Conservation (phyloP, 2,888 invertebrate genomes). For the Petrolisthes manimaculis region DNA sequence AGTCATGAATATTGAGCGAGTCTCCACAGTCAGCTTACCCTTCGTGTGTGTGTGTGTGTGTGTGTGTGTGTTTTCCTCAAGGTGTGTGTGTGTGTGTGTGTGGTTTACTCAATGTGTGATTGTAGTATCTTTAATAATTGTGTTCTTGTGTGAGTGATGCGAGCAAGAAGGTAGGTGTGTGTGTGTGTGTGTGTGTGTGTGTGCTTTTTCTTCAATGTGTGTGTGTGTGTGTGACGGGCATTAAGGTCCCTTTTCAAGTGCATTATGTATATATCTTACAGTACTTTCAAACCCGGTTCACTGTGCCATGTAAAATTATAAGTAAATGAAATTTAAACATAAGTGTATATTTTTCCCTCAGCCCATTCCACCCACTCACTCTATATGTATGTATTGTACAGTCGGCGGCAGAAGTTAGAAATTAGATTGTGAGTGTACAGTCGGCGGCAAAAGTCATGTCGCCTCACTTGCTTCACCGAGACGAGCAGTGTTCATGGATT, state of each 20-base stretch:
- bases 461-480: no score
- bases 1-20: no score
- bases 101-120: background rate
- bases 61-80: background rate
- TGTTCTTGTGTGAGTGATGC: background rate
- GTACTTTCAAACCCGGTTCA: background rate
- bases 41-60: constrained; percentile 13
- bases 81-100: background rate
- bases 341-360: no score
- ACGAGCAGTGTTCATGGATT: no score
- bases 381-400: no score
- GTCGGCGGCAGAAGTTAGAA: no score
- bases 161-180: background rate
- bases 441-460: no score
- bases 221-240: background rate
- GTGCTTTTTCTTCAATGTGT: background rate
- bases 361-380: no score
- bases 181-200: background rate
- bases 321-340: no score
- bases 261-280: background rate
- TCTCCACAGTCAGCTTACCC: background rate
- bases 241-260: background rate
- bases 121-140: background rate
- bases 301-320: no score
- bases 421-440: no score